phyloP scores from a whole-genome alignment of 1,140 invertebrate species.

The Archivesica marissinica region DNA sequence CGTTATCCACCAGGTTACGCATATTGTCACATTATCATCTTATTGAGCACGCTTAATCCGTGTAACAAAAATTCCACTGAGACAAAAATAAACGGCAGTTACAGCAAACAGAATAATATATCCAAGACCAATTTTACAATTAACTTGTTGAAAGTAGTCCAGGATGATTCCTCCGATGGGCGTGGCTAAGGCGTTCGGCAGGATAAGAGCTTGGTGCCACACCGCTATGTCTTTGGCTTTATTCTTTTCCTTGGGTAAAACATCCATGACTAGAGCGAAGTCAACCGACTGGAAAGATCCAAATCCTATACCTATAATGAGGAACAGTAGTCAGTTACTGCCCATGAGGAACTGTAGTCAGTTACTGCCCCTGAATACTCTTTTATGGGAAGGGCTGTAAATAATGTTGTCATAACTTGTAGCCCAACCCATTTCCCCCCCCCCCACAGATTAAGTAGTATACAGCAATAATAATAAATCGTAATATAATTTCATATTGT shows the following conservation, averaged over 20 bases:
- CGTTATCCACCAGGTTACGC: no score
- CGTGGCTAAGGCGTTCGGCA: constrained; percentile 82
- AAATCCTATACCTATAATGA: constrained; percentile 79
- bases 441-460: no score
- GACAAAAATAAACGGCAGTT: constrained; percentile 78
- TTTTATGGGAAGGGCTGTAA: no score
- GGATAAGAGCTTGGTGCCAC: constrained; percentile 82
- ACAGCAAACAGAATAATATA: constrained; percentile 82
- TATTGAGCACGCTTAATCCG: constrained; percentile 74
- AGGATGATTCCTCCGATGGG: constrained; percentile 80
- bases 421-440: no score
- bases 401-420: no score
- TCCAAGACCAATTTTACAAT: constrained; percentile 80
- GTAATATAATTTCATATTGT: no score
- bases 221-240: constrained; percentile 83
- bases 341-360: no score
- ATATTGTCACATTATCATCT: no score
- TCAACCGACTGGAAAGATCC: constrained; percentile 82
- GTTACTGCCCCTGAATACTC: no score
- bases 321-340: no score
- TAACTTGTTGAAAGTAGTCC: constrained; percentile 81
- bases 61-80: constrained; percentile 80
- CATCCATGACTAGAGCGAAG: constrained; percentile 83
- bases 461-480: no score
- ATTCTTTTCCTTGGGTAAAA: constrained; percentile 79